Evolutionary conservation across 2,797 vertebrate species (phyloP), one percentile per base, ranked within the genome.

Genomic region (Vireo griseus): DNA sequence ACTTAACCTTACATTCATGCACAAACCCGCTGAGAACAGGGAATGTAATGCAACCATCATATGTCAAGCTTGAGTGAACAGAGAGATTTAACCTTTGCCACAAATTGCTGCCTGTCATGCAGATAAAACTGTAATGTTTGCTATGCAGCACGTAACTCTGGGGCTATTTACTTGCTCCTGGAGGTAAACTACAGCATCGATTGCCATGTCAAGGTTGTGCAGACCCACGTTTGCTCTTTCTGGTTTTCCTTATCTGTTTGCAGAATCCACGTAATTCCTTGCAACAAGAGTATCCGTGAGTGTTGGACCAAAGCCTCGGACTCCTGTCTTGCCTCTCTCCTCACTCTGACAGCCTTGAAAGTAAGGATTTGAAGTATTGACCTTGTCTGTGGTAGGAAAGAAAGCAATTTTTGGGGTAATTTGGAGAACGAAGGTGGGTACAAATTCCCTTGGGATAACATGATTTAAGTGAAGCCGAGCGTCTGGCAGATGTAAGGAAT

Each of bases 81-180:
- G 72, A 66, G 55, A 85, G 87, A 55, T 74, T 90, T 90, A 91
- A 86, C 92, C 95, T 96, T 94, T 95, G 94, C 62, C 94, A 96
- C 87, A 81, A 78, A 92, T 90, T 72, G 76, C 91, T 92, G 94
- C 69, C 91, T 94, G 91, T 77, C 91, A 66, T 29, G 31, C 51
- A 83, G 94, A 65, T 58, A 37, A 48, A 83, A 42, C 54, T 62
- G 94, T 89, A 93, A 75, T 95, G 87, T 97, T 97, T 96, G 91
- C 91, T 39, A 4, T 65, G 92, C 78, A 39, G 62, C 47, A 44
- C 10, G 80, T 86, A 86, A 50, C 48, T 76, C 79, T 1, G 5
- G 37, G 55, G 88, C 67, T 96, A 16, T 96, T 94, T 72, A 63
- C 94, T 86, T 79, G 91, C 51, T 89, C 62, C 63, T 69, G 50